Percentiles rank a stretch among this genome's conserved stretches.
phyloP scores from a whole-genome alignment of 2,888 invertebrate species.

The Alentia gelatinosa region DNA sequence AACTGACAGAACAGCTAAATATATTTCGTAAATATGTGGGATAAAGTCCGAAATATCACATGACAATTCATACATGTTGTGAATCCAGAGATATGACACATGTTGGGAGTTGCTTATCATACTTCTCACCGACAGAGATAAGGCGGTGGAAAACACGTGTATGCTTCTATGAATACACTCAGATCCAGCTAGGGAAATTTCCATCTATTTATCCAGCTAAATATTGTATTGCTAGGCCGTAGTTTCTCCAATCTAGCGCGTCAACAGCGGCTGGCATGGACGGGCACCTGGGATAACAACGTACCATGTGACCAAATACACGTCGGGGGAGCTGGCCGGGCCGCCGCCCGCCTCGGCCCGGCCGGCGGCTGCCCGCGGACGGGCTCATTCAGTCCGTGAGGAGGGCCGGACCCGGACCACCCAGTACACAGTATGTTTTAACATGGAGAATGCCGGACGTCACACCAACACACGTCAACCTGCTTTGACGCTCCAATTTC shows the following conservation, averaged over 20 bases:
- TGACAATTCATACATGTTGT: not conserved
- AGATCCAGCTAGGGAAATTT: not conserved
- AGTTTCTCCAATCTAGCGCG: not conserved
- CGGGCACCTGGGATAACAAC: not conserved
- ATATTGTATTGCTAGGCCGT: not conserved
- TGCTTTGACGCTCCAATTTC: too few relatives aligned
- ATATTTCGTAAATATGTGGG: not conserved
- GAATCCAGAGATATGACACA: not conserved
- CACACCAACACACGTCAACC: too few relatives aligned
- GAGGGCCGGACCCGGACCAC: not conserved
- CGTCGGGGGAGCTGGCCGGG: too few relatives aligned
- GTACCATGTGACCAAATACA: not conserved
- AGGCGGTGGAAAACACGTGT: not conserved
- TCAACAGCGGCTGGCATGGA: not conserved
- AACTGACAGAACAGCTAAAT: not conserved
- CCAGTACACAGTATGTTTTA: not conserved
- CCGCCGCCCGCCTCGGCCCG: too few relatives aligned
- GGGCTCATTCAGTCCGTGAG: not conserved
- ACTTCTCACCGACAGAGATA: not conserved
- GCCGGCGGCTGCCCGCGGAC: too few relatives aligned
- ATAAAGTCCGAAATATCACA: too few relatives aligned
- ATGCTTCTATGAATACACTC: not conserved
- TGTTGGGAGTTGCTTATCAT: not conserved
- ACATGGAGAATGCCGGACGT: not conserved
- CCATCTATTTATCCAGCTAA: not conserved